Conservation (phyloP, 35 echinoderm and acorn worm genomes). For the Apostichopus parvimensis region DNA sequence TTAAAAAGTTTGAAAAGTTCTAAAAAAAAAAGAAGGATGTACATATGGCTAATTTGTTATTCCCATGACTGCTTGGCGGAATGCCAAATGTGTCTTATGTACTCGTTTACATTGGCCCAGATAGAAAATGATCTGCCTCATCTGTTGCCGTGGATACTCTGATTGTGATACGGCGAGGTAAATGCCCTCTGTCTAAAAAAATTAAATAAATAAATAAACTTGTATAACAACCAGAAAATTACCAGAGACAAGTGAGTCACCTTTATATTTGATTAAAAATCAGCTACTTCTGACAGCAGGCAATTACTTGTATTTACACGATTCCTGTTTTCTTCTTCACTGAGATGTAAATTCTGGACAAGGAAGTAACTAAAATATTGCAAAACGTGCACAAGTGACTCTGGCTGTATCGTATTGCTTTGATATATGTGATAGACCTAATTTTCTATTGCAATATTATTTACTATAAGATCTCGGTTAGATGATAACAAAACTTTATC, state of each 20-base stretch:
- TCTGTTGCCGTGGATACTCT: not conserved
- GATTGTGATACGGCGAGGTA: not conserved
- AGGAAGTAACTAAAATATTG: not conserved
- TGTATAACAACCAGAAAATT: not conserved
- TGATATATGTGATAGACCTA: conserved; percentile 1
- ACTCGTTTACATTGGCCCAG: not conserved
- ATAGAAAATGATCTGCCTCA: not conserved
- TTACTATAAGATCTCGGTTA: not conserved
- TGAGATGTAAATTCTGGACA: too few species aligned
- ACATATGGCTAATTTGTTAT: not conserved
- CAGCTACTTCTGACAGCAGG: not conserved
- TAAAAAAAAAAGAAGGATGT: not conserved
- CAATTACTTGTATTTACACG: not conserved
- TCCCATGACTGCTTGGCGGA: not conserved
- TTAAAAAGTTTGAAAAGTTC: not conserved
- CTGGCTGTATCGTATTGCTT: not conserved
- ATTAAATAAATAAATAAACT: not conserved
- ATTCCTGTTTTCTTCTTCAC: not conserved
- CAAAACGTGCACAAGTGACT: not conserved
- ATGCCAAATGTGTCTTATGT: not conserved
- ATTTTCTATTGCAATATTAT: not conserved
- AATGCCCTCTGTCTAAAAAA: not conserved
- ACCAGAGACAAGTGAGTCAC: not conserved
- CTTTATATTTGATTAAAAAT: not conserved
- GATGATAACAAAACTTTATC: not conserved